Evolutionary conservation across 2,113 vertebrate species (phyloP).

Genomic region (Forbesichthys agassizii): DNA sequence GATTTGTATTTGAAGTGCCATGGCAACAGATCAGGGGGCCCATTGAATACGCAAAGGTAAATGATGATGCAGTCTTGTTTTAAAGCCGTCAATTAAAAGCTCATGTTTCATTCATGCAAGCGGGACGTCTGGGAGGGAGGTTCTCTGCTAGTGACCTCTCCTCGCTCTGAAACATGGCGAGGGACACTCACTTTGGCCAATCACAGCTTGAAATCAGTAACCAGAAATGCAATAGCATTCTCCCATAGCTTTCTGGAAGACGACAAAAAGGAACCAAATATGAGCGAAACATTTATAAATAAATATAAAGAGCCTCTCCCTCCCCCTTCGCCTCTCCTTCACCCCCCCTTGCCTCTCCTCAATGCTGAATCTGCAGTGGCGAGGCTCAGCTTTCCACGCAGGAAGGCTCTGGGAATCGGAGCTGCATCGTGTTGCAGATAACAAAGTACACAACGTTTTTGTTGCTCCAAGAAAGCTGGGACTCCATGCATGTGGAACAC

Average conservation of each 20-base stretch:
- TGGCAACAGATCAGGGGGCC: slow-evolving; percentile 62
- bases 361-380: slow-evolving; percentile 2
- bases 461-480: slow-evolving; percentile 5
- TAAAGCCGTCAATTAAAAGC: slow-evolving; percentile 71
- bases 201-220: slow-evolving; percentile 53
- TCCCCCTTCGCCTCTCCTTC: background rate
- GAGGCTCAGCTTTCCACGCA: slow-evolving; percentile 29
- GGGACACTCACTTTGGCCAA: slow-evolving; percentile 51
- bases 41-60: slow-evolving; percentile 76
- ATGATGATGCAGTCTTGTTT: slow-evolving; percentile 69
- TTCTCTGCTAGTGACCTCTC: slow-evolving; percentile 65
- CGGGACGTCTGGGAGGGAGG: slow-evolving; percentile 54
- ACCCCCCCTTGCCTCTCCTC: too few relatives aligned
- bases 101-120: slow-evolving; percentile 61
- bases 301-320: too few relatives aligned
- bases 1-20: slow-evolving; percentile 65
- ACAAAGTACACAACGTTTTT: slow-evolving; percentile 24
- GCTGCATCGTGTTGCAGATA: slow-evolving; percentile 9
- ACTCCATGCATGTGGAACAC: slow-evolving; percentile 37
- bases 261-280: slow-evolving; percentile 15
- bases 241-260: slow-evolving; percentile 5
- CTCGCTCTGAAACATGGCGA: slow-evolving; percentile 54
- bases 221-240: slow-evolving; percentile 40
- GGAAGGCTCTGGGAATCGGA: slow-evolving; percentile 23
- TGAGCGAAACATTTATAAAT: background rate